Evolutionary conservation across 2,113 vertebrate genomes (phyloP), one percentile per base, ranked within the genome.

Genomic region (Mesoclemmys tuberculata): DNA sequence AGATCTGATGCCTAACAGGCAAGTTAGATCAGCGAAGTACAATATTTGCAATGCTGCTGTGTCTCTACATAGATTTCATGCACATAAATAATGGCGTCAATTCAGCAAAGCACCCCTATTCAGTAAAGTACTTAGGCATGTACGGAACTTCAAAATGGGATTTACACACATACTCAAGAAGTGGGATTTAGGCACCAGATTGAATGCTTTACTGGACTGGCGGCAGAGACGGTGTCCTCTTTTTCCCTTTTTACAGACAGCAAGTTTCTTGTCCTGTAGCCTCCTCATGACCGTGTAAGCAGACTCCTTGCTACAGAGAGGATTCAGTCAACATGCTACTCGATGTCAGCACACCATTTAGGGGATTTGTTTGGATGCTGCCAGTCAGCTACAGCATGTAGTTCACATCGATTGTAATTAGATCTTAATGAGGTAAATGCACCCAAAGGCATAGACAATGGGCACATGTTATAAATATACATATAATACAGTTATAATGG

Each of bases 331-430:
- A 1, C 19, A 3, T 0, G 1, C 87, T 27, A 68, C 22, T 85
- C 26, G 88, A 84, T 2, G 1, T 54, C 61, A 6, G 0, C 46
- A 48, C 91, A 38, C 0, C 78, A 44, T 81, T 82, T 38, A 13
- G 11, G 90, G 46, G 64, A 82, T 81, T 56, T 82, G 74, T 81
- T 38, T 93, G 92, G 83, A 80, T 92, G 93, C 90, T 88, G 92
- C 80, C 92, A 64, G 38, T 83, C 89, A 93, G 84, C 95, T 91
- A 85, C 90, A 97, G 92, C 96, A 97, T 96, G 95, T 97, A 96
- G 9, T 90, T 92, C 80, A 93, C 83, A 85, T 82, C 89, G 87
- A 80, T 27, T 96, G 77, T 24, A 88, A 95, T 93, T 46, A 85
- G 58, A 93, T 83, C 90, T 94, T 97, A 97, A 96, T 89, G 92